Conservation (phyloP, 1,140 invertebrate genomes). For the Drosophila ogumai region DNA sequence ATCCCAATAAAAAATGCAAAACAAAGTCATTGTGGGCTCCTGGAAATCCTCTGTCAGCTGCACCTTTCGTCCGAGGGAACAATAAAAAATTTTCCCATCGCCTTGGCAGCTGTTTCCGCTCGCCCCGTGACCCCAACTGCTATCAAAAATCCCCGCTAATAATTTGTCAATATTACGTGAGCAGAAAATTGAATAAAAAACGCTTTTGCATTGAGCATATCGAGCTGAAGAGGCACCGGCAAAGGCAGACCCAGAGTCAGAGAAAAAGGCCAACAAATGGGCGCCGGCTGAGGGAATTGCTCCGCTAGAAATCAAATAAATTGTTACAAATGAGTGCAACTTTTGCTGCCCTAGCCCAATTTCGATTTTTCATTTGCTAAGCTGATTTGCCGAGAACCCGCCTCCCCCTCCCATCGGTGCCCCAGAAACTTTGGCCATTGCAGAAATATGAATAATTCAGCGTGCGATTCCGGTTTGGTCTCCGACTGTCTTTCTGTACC, state of each 20-base stretch:
- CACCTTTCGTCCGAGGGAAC: constrained; percentile 54
- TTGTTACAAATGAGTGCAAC: constrained; percentile 83
- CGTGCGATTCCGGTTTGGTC: constrained; percentile 57
- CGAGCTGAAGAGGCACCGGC: constrained; percentile 9
- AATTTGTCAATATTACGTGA: constrained; percentile 85
- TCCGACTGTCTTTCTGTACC: constrained; percentile 42
- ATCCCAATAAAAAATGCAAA: constrained; percentile 68
- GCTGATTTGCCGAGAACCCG: constrained; percentile 54
- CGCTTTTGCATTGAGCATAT: constrained; percentile 69
- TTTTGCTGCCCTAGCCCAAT: constrained; percentile 59
- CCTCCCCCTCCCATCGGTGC: constrained; percentile 5
- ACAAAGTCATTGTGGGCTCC: constrained; percentile 52
- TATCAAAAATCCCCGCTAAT: constrained; percentile 82
- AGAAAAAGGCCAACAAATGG: constrained; percentile 35
- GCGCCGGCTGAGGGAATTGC: constrained; percentile 27
- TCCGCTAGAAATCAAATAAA: constrained; percentile 76
- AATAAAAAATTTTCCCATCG: constrained; percentile 51
- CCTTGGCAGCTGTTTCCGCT: constrained; percentile 54
- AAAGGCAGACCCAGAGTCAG: constrained; percentile 6
- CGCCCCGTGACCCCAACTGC: constrained; percentile 22
- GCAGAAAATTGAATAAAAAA: constrained; percentile 84
- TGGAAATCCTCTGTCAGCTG: constrained; percentile 60
- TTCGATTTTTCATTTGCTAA: constrained; percentile 78
- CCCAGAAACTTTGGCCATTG: constrained; percentile 42
- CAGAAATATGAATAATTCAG: constrained; percentile 79